Evolutionary conservation across 23 tunicate genomes (phyloP).

Genomic region (Clavelina lepadiformis): DNA sequence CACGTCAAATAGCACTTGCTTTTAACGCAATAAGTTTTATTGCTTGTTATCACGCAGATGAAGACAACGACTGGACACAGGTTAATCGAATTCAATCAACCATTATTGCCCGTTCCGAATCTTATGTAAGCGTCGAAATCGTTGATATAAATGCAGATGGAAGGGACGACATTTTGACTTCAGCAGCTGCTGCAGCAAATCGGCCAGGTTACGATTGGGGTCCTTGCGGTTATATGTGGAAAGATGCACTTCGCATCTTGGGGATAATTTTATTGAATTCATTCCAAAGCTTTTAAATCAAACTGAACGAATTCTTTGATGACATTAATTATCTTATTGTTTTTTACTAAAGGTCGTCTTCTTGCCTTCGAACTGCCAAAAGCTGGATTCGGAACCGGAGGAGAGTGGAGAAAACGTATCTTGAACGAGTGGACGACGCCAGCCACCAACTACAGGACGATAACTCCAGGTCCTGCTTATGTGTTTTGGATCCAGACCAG

Average conservation of each 20-base stretch:
- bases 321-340: not conserved
- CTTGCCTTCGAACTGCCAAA: conserved; percentile 65
- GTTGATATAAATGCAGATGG: conserved; percentile 88
- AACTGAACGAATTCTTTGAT: not conserved
- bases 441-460: conserved; percentile 21
- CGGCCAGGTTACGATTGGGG: conserved; percentile 63
- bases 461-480: conserved; percentile 72
- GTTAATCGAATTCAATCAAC: conserved; percentile 26
- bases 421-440: conserved; percentile 41
- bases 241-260: too few species aligned
- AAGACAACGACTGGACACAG: conserved; percentile 94
- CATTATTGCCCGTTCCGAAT: conserved; percentile 44
- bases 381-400: conserved; percentile 32
- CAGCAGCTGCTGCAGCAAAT: conserved; percentile 64
- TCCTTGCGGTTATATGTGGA: too few species aligned
- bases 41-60: conserved; percentile 17
- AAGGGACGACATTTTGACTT: conserved; percentile 69
- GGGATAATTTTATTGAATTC: not conserved
- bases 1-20: too few species aligned
- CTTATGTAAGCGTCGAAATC: conserved; percentile 65
- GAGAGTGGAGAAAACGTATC: conserved; percentile 69
- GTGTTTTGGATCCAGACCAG: conserved; percentile 20
- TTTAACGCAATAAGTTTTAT: too few species aligned
- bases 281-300: not conserved
- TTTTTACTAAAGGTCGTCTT: conserved; percentile 31